phyloP scores from a whole-genome alignment of 2,113 vertebrate species.

The Crocuta crocuta region DNA sequence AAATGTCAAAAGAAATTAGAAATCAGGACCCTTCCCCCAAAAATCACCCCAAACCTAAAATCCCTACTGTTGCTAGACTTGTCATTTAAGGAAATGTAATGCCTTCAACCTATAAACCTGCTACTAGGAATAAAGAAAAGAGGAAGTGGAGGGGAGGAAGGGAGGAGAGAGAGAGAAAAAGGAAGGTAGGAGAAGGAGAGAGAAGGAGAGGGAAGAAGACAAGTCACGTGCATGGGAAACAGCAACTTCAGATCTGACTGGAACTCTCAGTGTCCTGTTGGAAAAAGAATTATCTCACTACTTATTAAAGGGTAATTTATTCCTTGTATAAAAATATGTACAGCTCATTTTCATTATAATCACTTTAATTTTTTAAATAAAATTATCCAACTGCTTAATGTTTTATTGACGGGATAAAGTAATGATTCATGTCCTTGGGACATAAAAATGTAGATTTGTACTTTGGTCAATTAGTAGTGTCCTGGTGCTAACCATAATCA shows the following conservation, averaged over 20 bases:
- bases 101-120: background rate
- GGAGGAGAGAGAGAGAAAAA: too few species aligned
- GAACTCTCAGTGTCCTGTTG: background rate
- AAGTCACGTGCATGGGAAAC: background rate
- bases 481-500: conserved; percentile 75
- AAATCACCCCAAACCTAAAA: background rate
- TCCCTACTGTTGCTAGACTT: background rate
- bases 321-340: conserved; percentile 37
- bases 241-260: conserved; percentile 54
- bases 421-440: conserved; percentile 80
- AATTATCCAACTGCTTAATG: conserved; percentile 80
- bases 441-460: conserved; percentile 79
- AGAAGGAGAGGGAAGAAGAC: background rate
- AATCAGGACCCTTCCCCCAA: background rate
- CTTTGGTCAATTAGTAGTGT: conserved; percentile 82
- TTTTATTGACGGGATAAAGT: conserved; percentile 82
- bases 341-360: conserved; percentile 79
- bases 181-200: rapidly evolving
- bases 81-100: background rate
- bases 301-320: conserved; percentile 77
- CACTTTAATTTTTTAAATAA: conserved; percentile 83
- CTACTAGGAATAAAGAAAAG: conserved; percentile 32
- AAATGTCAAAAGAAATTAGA: conserved; percentile 49
- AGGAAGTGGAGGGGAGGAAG: background rate
- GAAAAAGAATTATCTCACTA: conserved; percentile 45